phyloP scores from a whole-genome alignment of 2,797 vertebrate species.

The Steatocranus sp. region DNA sequence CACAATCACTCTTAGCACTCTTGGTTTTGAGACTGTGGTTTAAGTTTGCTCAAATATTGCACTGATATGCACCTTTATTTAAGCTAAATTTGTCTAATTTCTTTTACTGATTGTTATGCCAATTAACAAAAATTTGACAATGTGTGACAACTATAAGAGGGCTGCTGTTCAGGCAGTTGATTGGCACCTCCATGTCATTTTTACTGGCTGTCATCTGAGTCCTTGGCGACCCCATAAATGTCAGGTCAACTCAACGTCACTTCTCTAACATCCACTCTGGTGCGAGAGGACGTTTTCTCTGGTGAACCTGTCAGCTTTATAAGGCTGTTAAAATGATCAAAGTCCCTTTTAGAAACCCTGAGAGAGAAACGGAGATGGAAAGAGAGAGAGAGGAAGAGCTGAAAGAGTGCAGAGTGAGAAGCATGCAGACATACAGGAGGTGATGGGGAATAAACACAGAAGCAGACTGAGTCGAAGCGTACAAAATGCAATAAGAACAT shows the following conservation, averaged over 20 bases:
- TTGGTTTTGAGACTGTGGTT: not conserved
- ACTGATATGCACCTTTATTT: not conserved
- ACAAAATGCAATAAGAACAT: constrained; percentile 1
- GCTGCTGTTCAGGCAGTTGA: constrained; percentile 1
- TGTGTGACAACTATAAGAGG: not conserved
- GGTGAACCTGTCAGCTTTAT: constrained; percentile 60
- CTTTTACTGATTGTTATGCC: not conserved
- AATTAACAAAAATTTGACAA: not conserved
- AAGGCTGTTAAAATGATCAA: constrained; percentile 70
- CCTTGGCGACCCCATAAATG: constrained; percentile 62
- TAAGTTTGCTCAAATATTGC: not conserved
- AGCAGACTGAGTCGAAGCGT: not conserved
- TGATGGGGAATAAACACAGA: constrained; percentile 8
- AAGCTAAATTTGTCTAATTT: not conserved
- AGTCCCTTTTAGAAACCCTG: constrained; percentile 54
- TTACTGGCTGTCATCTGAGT: constrained; percentile 31
- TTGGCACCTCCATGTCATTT: constrained; percentile 14
- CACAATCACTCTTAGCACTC: not conserved
- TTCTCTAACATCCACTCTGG: constrained; percentile 45
- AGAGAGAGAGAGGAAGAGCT: not conserved
- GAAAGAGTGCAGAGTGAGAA: not conserved
- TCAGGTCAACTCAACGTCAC: constrained; percentile 63
- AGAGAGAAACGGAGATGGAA: not conserved
- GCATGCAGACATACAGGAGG: not conserved
- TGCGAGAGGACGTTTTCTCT: constrained; percentile 52